Evolutionary conservation across 1,140 invertebrate species (phyloP).

Genomic region (Battus philenor): DNA sequence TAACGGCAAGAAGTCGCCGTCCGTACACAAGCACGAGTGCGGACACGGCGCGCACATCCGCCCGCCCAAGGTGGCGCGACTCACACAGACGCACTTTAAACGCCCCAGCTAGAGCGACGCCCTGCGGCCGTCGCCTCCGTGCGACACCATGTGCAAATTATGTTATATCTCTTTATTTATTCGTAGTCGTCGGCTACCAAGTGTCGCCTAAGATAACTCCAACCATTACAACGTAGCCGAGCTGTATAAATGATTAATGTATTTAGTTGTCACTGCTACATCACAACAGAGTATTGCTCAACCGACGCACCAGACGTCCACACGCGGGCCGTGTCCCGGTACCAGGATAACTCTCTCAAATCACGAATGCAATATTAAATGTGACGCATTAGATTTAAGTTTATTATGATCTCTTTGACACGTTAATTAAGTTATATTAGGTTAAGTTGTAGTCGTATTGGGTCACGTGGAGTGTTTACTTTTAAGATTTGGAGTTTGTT

Average conservation of each 20-base stretch:
- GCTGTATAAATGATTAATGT: conserved; percentile 29
- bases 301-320: neutral
- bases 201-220: conserved; percentile 57
- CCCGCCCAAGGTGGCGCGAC: conserved; percentile 60
- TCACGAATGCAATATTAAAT: conserved; percentile 43
- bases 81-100: conserved; percentile 56
- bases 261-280: conserved; percentile 34
- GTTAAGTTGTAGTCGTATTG: conserved; percentile 32
- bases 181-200: conserved; percentile 30
- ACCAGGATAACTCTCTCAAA: no score
- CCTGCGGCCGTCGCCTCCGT: no score
- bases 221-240: conserved; percentile 38
- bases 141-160: conserved; percentile 58
- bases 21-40: conserved; percentile 56
- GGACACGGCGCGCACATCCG: conserved; percentile 59
- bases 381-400: conserved; percentile 68
- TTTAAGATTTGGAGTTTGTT: conserved; percentile 8
- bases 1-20: conserved; percentile 59
- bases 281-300: conserved; percentile 21
- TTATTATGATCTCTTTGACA: conserved; percentile 73
- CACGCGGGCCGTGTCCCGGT: no score
- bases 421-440: conserved; percentile 65
- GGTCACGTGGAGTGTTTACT: conserved; percentile 20
- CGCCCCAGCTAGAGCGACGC: conserved; percentile 54
- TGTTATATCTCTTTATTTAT: conserved; percentile 66